These are phyloP conservation scores for Blastobasis adustella DNA, from an alignment of 2,888 invertebrate species.

Conservation along the genomic window DNA sequence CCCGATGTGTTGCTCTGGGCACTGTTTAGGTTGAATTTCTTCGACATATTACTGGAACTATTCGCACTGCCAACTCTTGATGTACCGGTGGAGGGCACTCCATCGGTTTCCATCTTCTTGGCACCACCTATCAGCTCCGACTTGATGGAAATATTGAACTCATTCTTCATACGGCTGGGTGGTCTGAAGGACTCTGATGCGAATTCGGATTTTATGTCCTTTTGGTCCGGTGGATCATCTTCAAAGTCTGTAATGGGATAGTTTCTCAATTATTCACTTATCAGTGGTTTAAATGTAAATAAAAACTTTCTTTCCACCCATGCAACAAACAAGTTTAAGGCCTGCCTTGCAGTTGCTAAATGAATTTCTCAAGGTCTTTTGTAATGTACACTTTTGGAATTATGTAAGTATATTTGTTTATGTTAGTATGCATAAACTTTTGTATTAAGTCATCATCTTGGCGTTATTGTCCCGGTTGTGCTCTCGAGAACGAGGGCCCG, in stretches of 20 bases:
- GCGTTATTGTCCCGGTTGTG: no score
- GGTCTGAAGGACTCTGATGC: conserved; percentile 56
- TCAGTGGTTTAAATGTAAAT: no score
- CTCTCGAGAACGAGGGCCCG: no score
- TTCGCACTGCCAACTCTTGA: conserved; percentile 57
- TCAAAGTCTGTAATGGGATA: conserved; percentile 34
- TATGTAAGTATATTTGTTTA: no score
- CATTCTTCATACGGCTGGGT: conserved; percentile 53
- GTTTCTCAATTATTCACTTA: no score
- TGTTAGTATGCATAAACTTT: no score
- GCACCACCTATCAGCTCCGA: conserved; percentile 45
- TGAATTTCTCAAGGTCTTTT: no score
- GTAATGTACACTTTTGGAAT: no score
- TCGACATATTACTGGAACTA: conserved; percentile 63
- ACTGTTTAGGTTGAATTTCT: conserved; percentile 50
- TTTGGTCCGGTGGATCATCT: conserved; percentile 33
- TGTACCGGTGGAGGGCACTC: conserved; percentile 28
- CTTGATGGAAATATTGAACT: conserved; percentile 64
- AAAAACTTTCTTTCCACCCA: no score
- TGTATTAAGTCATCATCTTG: no score
- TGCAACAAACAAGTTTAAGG: no score
- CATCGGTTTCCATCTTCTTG: conserved; percentile 44
- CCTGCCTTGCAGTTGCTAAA: no score
- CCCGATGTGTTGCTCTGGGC: conserved; percentile 22
- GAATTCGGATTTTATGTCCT: conserved; percentile 52